These are phyloP conservation scores for Oxyruncus cristatus DNA, from an alignment of 2,113 vertebrate species.

Conservation along the genomic window DNA sequence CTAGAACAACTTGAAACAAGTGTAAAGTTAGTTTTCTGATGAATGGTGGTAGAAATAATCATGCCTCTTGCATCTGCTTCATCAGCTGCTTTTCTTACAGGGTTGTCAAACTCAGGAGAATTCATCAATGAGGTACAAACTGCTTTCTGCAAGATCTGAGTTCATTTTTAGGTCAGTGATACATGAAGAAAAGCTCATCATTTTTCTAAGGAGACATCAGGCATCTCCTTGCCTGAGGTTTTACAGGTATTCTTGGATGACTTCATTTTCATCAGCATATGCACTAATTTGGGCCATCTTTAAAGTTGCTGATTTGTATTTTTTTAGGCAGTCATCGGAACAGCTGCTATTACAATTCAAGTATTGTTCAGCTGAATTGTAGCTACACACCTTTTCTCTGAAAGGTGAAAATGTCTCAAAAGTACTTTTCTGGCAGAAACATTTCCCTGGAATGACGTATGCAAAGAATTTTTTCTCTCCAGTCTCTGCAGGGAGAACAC, in stretches of 20 bases:
- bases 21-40: background rate
- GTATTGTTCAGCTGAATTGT: background rate
- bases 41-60: background rate
- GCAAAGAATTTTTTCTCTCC: background rate
- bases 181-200: conserved; percentile 16
- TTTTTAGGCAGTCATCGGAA: background rate
- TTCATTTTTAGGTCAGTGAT: conserved; percentile 36
- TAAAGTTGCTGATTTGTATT: background rate
- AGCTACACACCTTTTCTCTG: background rate
- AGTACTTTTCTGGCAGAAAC: background rate
- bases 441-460: background rate
- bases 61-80: background rate
- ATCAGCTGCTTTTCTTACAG: conserved; percentile 21
- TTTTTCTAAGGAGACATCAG: background rate
- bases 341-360: background rate
- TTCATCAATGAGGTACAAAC: conserved; percentile 2
- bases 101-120: background rate
- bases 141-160: background rate
- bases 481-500: background rate
- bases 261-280: background rate
- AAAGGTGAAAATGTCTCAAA: background rate
- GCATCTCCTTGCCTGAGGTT: background rate
- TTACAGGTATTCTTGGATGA: background rate
- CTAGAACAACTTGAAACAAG: background rate
- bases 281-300: background rate